These are phyloP conservation scores for Cryptoblepharus egeriae DNA, from an alignment of 2,797 vertebrate species.

Conservation along the genomic window DNA sequence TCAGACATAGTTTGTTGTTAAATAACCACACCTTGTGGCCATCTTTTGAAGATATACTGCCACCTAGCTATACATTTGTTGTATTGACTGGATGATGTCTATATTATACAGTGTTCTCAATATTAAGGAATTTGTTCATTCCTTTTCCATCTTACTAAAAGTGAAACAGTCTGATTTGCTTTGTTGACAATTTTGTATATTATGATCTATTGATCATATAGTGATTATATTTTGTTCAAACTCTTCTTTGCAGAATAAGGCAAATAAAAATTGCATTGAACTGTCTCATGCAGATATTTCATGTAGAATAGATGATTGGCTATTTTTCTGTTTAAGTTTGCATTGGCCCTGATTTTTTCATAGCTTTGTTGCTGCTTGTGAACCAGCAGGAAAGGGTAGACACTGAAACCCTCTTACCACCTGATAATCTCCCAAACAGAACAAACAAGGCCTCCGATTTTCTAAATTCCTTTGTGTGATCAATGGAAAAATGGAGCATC, in stretches of 20 bases:
- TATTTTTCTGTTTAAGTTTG: not conserved
- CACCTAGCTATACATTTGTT: slow-evolving; percentile 45
- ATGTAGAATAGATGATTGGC: too few species aligned
- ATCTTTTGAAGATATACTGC: slow-evolving; percentile 55
- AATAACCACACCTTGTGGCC: not conserved
- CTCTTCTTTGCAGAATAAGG: not conserved
- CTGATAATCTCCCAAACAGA: too few species aligned
- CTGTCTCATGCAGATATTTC: not conserved
- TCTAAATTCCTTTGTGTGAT: too few species aligned
- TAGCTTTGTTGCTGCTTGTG: not conserved
- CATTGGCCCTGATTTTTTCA: not conserved
- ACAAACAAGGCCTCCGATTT: too few species aligned
- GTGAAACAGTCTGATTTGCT: not conserved
- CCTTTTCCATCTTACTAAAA: not conserved
- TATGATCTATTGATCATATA: not conserved
- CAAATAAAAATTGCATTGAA: not conserved
- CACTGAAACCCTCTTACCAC: too few species aligned
- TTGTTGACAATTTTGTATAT: not conserved
- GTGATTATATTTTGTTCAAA: not conserved
- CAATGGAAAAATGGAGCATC: too few species aligned
- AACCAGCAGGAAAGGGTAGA: too few species aligned
- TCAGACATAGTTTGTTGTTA: not conserved
- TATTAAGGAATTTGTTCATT: not conserved
- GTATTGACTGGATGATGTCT: not conserved
- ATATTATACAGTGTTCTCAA: not conserved